Conservation (phyloP, 2,113 vertebrate genomes). For the Amazona vittata region DNA sequence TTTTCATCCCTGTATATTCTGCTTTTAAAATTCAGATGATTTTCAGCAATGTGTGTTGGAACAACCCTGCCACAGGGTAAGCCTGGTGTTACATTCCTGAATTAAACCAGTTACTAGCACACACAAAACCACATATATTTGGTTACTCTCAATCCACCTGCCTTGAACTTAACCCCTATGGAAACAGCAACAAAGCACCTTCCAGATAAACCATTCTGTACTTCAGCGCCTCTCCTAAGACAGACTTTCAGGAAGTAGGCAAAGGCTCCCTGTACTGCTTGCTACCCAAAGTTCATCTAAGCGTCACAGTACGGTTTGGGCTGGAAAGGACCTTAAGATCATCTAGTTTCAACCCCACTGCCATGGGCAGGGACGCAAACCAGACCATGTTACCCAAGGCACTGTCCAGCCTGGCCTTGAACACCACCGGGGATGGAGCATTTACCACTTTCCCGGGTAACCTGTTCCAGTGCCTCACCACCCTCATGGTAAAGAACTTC, state of each 20-base stretch:
- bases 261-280: background rate
- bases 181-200: background rate
- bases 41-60: background rate
- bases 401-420: background rate
- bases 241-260: background rate
- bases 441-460: background rate
- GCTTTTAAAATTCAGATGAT: background rate
- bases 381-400: background rate
- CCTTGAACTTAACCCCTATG: background rate
- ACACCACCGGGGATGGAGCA: background rate
- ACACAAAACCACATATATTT: rapidly evolving
- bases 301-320: background rate
- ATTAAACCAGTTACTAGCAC: background rate
- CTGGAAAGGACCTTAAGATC: background rate
- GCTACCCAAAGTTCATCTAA: background rate
- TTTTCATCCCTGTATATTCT: background rate
- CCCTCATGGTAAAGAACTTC: background rate
- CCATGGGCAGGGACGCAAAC: background rate
- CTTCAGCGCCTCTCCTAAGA: background rate
- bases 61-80: background rate
- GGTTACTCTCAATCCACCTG: background rate
- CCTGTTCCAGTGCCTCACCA: background rate
- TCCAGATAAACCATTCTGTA: background rate
- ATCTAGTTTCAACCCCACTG: background rate
- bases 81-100: rapidly evolving